Evolutionary conservation across 2,113 vertebrate species (phyloP), one percentile per base, ranked within the genome.

Genomic region (Columba janthina): DNA sequence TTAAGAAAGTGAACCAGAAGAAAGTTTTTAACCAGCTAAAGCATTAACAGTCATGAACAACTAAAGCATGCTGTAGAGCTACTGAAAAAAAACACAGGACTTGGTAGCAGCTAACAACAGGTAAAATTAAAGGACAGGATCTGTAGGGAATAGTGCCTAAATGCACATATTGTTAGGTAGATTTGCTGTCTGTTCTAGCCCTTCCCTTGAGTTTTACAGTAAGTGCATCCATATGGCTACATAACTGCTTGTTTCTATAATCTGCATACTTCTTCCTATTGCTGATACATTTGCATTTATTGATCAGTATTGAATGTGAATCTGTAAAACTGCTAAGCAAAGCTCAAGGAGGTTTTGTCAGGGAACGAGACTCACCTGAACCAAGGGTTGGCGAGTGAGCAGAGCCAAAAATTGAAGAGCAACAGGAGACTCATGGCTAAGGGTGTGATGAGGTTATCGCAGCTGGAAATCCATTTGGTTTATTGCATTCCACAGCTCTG

Each of bases 21-120:
- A 87, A 81, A 65, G 36, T 84, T 92, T 93, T 65, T 83, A 93
- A 75, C 85, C 60, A 92, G 53, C 78, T 74, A 48, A 90, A 91
- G 36, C 6, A 1, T 70, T 89, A 71, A 76, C 57, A 78, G 16
- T 88, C 69, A n/a, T 14, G 26, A 61, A 71, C 78, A 73, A 57
- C 61, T 61, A 72, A 78, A 80, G 22, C 29, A 12, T 51, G 69
- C 28, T 29, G 22, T 57, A 92, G 53, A 95, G 53, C 42, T 84
- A 16, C 38, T 24, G 29, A 8, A 22, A 36, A 51, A 79, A 42
- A 58, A 71, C 0, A 11, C n/a, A 76, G 53, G 92, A 86, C 78
- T 53, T 50, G 82, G 61, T 90, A 50, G 69, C 79, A 69, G 48
- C 73, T 81, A 75, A 81, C 48, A 81, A 61, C 95, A 90, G 94